Evolutionary conservation across 2,113 vertebrate genomes (phyloP).

Genomic region (Sarotherodon lohbergeri): DNA sequence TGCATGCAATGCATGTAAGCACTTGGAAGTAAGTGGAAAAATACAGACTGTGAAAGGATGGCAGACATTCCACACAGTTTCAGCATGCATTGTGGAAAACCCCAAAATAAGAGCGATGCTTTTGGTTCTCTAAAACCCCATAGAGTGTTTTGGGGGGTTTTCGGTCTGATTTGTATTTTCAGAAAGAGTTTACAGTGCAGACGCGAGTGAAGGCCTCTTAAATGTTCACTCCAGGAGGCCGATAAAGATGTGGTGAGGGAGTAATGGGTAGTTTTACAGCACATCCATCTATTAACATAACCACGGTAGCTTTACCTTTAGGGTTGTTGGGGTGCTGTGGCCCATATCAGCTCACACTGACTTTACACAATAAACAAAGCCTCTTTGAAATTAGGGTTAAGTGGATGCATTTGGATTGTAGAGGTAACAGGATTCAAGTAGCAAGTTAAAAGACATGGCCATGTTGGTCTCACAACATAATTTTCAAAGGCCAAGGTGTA

Average conservation of each 20-base stretch:
- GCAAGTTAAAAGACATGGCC: neutral
- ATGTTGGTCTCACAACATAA: neutral
- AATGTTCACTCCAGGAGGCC: neutral
- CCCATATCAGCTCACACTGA: neutral
- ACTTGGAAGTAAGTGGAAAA: neutral
- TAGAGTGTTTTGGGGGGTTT: neutral
- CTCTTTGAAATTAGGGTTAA: neutral
- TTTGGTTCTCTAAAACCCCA: neutral
- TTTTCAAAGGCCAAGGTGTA: neutral
- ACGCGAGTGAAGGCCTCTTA: neutral
- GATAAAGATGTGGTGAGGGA: neutral
- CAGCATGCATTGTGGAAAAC: neutral
- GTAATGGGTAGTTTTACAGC: constrained; percentile 13
- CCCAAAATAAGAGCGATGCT: neutral
- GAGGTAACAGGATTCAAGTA: neutral
- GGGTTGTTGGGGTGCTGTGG: neutral
- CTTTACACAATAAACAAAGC: neutral
- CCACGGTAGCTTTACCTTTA: neutral
- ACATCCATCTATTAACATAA: neutral
- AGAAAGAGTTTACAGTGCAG: constrained; percentile 2
- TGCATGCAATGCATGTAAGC: neutral
- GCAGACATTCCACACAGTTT: neutral
- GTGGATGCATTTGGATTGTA: neutral
- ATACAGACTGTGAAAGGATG: neutral
- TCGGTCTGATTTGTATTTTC: neutral